Evolutionary conservation across 2,888 invertebrate genomes (phyloP).

Genomic region (Polyploca ridens): DNA sequence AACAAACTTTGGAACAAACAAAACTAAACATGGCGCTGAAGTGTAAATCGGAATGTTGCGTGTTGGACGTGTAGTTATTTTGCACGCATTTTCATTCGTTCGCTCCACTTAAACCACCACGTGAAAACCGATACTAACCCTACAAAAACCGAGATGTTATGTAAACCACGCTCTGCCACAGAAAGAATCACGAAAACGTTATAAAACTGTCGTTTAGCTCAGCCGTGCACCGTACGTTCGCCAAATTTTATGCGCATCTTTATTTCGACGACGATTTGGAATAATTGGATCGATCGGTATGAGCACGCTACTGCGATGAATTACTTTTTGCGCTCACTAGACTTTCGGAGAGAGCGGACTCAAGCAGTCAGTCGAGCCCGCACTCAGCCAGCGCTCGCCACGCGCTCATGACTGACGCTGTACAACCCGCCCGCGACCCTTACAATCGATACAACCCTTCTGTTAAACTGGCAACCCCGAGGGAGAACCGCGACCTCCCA

Average conservation of each 20-base stretch:
- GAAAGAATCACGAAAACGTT: slow-evolving; percentile 52
- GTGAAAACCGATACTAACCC: background rate
- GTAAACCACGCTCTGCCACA: slow-evolving; percentile 5
- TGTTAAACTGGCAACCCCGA: slow-evolving; percentile 54
- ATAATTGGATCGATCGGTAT: slow-evolving; percentile 68
- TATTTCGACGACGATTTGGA: slow-evolving; percentile 61
- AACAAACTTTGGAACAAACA: background rate
- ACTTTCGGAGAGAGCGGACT: slow-evolving; percentile 63
- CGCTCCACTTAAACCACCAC: background rate
- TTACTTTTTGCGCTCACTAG: slow-evolving; percentile 76
- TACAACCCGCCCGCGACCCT: slow-evolving; percentile 15
- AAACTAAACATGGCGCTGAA: background rate
- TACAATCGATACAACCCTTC: slow-evolving; percentile 19
- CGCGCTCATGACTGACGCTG: slow-evolving; percentile 37
- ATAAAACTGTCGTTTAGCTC: slow-evolving; percentile 52
- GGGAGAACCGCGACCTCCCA: slow-evolving; percentile 53
- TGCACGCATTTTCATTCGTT: background rate
- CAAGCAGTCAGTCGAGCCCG: slow-evolving; percentile 62
- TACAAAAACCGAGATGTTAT: background rate
- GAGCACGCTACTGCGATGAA: slow-evolving; percentile 77
- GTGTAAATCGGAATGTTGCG: background rate
- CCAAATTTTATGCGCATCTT: slow-evolving; percentile 77
- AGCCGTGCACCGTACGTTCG: slow-evolving; percentile 63
- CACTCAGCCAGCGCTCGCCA: slow-evolving; percentile 52
- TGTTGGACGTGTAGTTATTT: background rate